A percentile compares a stretch with the other conserved stretches of the same genome.
These are phyloP conservation scores for Thaleichthys pacificus DNA, from an alignment of 2,797 vertebrate species.

Conservation along the genomic window DNA sequence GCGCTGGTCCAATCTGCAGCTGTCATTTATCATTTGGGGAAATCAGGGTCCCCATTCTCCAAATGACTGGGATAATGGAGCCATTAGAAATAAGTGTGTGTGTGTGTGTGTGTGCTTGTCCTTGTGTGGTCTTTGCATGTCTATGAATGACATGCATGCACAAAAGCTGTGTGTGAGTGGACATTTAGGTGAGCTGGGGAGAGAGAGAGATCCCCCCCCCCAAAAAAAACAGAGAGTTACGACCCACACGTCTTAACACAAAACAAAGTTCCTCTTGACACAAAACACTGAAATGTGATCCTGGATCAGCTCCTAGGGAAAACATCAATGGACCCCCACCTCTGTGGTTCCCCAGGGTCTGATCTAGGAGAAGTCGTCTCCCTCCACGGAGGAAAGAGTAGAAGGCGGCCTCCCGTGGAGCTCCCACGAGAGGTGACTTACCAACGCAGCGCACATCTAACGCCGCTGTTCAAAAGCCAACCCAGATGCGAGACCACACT, in stretches of 20 bases:
- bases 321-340: too few relatives aligned
- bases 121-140: background rate
- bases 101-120: background rate
- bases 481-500: too few relatives aligned
- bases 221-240: background rate
- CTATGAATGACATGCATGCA: background rate
- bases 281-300: too few relatives aligned
- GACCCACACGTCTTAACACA: background rate
- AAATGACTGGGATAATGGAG: conserved; percentile 47
- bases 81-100: conserved; percentile 37
- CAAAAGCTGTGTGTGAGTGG: conserved; percentile 9
- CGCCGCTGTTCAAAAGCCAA: too few relatives aligned
- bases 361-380: too few relatives aligned
- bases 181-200: background rate
- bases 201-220: background rate
- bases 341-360: too few relatives aligned
- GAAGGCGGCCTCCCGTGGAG: too few relatives aligned
- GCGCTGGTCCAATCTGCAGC: conserved; percentile 43
- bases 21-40: conserved; percentile 50
- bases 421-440: too few relatives aligned
- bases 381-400: too few relatives aligned
- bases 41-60: conserved; percentile 41
- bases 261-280: too few relatives aligned
- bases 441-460: too few relatives aligned
- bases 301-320: too few relatives aligned